Conservation (phyloP, 2,888 invertebrate genomes). For the Ormyrus thymus region DNA sequence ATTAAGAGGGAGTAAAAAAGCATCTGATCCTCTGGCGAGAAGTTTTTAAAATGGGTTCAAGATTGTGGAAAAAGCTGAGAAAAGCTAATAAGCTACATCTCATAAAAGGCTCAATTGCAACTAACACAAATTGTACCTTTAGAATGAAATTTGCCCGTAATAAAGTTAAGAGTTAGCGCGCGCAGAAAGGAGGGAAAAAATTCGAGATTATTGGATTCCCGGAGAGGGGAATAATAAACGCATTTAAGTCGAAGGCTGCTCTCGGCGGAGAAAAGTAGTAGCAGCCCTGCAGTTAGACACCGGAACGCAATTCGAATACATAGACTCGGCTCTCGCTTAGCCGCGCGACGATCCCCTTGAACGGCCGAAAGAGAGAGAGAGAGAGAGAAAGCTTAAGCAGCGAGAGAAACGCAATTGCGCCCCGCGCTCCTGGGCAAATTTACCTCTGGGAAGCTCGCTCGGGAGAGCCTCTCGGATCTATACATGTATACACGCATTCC, state of each 20-base stretch:
- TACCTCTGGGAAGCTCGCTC: neutral
- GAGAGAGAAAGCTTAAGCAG: slow-evolving; percentile 9
- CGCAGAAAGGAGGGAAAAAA: slow-evolving; percentile 28
- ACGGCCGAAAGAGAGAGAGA: slow-evolving; percentile 1
- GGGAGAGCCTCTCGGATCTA: no score
- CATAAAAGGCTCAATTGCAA: slow-evolving; percentile 24
- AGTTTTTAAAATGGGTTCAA: slow-evolving; percentile 7
- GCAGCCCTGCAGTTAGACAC: neutral
- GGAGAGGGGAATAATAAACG: slow-evolving; percentile 32
- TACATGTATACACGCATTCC: no score
- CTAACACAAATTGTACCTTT: slow-evolving; percentile 19
- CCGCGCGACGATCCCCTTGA: slow-evolving; percentile 6
- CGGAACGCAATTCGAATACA: slow-evolving; percentile 31
- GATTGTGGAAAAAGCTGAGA: neutral
- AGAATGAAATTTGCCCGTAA: slow-evolving; percentile 31
- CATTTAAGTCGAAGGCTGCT: slow-evolving; percentile 35
- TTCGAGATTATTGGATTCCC: slow-evolving; percentile 41
- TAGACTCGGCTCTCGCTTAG: slow-evolving; percentile 10
- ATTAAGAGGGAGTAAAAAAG: no score
- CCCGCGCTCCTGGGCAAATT: neutral
- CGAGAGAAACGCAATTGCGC: slow-evolving; percentile 18
- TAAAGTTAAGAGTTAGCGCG: slow-evolving; percentile 23
- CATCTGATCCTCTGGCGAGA: no score
- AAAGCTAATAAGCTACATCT: neutral
- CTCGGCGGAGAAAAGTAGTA: neutral